Percentiles rank a stretch among this genome's conserved stretches.
Conservation (phyloP, 2,797 vertebrate genomes). For the Carcharodon carcharias region DNA sequence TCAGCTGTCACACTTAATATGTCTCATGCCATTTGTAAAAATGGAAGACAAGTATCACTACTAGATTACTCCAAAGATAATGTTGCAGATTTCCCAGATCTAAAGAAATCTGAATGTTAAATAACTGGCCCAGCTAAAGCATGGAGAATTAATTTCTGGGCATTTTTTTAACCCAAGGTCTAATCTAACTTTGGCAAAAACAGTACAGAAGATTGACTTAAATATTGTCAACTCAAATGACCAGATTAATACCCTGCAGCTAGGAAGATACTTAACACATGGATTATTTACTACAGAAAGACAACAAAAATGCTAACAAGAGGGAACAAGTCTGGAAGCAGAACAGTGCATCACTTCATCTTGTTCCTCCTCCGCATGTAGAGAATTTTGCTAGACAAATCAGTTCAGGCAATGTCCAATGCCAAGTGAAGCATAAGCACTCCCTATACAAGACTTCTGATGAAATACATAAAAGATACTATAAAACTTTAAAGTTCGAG, state of each 20-base stretch:
- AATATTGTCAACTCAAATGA: not conserved
- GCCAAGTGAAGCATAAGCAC: not conserved
- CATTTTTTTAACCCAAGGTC: not conserved
- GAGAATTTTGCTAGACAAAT: not conserved
- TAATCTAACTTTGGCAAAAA: not conserved
- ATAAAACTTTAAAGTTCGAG: not conserved
- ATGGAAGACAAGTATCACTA: constrained; percentile 44
- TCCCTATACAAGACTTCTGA: not conserved
- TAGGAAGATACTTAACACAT: not conserved
- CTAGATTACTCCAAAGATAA: not conserved
- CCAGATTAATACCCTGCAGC: not conserved
- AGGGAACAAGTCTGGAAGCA: not conserved
- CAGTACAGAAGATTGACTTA: not conserved
- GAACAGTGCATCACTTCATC: not conserved
- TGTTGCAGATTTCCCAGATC: not conserved
- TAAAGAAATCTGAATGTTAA: not conserved
- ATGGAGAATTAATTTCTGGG: not conserved
- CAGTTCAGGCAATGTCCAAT: not conserved
- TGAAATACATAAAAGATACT: not conserved
- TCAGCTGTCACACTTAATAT: not conserved
- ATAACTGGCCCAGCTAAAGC: not conserved
- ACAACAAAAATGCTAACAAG: not conserved
- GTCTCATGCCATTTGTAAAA: constrained; percentile 50
- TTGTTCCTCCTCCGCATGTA: not conserved
- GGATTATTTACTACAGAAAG: not conserved